Evolutionary conservation across 2,888 invertebrate species (phyloP), one percentile per base, ranked within the genome.

Genomic region (Melangyna quadrimaculata): DNA sequence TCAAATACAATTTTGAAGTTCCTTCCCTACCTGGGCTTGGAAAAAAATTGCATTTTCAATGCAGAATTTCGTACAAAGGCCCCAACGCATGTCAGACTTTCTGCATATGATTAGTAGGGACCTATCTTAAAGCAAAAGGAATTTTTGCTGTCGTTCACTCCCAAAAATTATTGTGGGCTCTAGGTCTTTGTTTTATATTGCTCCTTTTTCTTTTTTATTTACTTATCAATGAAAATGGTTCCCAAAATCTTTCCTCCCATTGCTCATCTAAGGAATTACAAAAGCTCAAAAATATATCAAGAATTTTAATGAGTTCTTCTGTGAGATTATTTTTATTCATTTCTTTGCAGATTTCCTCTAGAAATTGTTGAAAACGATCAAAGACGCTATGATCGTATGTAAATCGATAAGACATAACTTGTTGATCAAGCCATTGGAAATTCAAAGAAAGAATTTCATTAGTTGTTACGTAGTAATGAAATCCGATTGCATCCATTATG

Each of bases 151-250:
- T n/a, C n/a, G n/a, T n/a, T n/a, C n/a, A n/a, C n/a, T n/a, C n/a
- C n/a, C n/a, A n/a, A n/a, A n/a, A n/a, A n/a, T n/a, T n/a, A n/a
- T n/a, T n/a, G n/a, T n/a, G n/a, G n/a, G n/a, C n/a, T n/a, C n/a
- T n/a, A n/a, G n/a, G n/a, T n/a, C n/a, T n/a, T n/a, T n/a, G n/a
- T n/a, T n/a, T n/a, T 22, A 12, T 6, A 4, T 12, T 24, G n/a
- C n/a, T n/a, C n/a, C 6, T 22, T 24, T 14, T 48, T 0, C n/a
- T n/a, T 9, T 29, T 5, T 24, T 24, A 14, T 51, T 69, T 63
- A 86, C 86, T 69, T 70, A 81, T 86, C 3, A 86, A 22, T 0
- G 86, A 80, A 2, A 86, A 51, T 8, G 86, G 81, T 29, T 77
- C 86, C 7, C 12, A 5, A 35, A 86, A 81, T 37, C 70, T 70